phyloP scores from a whole-genome alignment of 2,888 invertebrate genomes.

The Tetranychus truncatus region DNA sequence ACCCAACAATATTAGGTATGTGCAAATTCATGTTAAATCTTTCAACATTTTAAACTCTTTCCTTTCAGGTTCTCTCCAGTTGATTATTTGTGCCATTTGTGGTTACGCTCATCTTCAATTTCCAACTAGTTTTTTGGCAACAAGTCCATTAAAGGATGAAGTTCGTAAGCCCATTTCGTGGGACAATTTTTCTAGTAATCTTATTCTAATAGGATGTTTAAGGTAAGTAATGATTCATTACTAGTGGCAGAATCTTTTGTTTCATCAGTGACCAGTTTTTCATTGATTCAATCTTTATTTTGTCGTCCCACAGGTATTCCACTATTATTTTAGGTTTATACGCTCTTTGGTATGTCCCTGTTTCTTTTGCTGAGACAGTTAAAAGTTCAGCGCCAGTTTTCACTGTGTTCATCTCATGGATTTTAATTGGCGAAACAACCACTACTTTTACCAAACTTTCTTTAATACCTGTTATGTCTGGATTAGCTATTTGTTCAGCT shows the following conservation, averaged over 20 bases:
- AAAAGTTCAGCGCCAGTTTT: slow-evolving; percentile 61
- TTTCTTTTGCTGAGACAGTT: slow-evolving; percentile 60
- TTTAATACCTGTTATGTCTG: slow-evolving; percentile 55
- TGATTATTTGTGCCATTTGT: slow-evolving; percentile 52
- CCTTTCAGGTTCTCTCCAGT: slow-evolving; percentile 48
- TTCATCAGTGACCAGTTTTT: background rate
- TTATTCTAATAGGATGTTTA: slow-evolving; percentile 52
- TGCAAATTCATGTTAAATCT: slow-evolving; percentile 1
- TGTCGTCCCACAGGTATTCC: slow-evolving; percentile 39
- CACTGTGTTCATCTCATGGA: slow-evolving; percentile 51
- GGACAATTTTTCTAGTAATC: slow-evolving; percentile 37
- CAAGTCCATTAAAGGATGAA: background rate
- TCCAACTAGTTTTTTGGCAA: slow-evolving; percentile 40
- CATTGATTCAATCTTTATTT: background rate
- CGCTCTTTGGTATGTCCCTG: slow-evolving; percentile 55
- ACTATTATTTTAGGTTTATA: slow-evolving; percentile 54
- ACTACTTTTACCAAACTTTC: slow-evolving; percentile 50
- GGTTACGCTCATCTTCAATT: slow-evolving; percentile 55
- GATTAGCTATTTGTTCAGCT: slow-evolving; percentile 53
- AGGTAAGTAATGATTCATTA: slow-evolving; percentile 35
- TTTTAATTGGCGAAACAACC: slow-evolving; percentile 42
- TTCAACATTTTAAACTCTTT: background rate
- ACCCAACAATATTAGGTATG: slow-evolving; percentile 50
- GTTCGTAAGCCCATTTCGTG: background rate
- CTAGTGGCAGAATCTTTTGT: too few relatives aligned